Evolutionary conservation across 2,888 invertebrate genomes (phyloP).

Genomic region (Drosophila macrospina): DNA sequence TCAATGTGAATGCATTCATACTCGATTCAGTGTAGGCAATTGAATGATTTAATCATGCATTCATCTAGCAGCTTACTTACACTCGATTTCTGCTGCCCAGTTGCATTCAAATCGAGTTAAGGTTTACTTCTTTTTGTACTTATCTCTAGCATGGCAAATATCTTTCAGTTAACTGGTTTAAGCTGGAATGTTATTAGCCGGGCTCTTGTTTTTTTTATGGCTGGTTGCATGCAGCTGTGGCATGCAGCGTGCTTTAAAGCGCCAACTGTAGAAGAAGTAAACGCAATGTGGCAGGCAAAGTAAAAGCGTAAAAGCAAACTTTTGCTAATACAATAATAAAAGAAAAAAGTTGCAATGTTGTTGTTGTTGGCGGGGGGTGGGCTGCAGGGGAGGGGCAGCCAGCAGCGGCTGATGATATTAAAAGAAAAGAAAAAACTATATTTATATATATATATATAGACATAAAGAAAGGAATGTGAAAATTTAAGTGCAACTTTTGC

Average conservation of each 20-base stretch:
- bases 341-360: constrained; percentile 75
- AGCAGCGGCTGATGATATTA: constrained; percentile 5
- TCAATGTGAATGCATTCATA: constrained; percentile 12
- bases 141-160: background rate
- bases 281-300: constrained; percentile 45
- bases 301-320: constrained; percentile 62
- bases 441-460: too few species aligned
- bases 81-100: background rate
- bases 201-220: too few species aligned
- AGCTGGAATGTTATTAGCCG: background rate
- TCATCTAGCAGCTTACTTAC: constrained; percentile 1
- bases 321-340: constrained; percentile 78
- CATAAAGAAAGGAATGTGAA: constrained; percentile 43
- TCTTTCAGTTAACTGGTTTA: constrained; percentile 3
- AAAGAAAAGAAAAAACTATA: constrained; percentile 25
- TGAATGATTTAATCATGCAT: background rate
- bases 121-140: too few species aligned
- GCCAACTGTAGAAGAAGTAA: constrained; percentile 36
- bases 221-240: constrained; percentile 34
- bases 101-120: background rate
- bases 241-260: constrained; percentile 6
- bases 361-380: constrained; percentile 24
- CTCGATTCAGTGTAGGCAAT: background rate
- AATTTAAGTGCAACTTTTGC: constrained; percentile 70
- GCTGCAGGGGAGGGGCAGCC: background rate